Conservation (phyloP, 2,113 vertebrate species). For the Periophthalmodon schlosseri region DNA sequence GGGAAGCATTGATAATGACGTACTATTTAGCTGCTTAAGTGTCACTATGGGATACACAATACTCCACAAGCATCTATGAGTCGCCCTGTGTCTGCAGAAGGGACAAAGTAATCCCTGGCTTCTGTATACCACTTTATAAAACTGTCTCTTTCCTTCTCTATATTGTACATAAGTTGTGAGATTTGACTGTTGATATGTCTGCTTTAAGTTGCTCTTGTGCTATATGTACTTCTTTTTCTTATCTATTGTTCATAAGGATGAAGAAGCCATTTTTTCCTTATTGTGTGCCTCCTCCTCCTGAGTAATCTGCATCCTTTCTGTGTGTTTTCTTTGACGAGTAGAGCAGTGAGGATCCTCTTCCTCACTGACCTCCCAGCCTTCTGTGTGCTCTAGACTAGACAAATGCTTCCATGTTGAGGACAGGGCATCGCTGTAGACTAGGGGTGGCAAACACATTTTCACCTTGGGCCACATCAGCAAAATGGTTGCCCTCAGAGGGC, state of each 20-base stretch:
- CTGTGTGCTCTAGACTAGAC: background rate
- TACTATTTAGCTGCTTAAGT: too few relatives aligned
- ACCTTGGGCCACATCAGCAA: too few relatives aligned
- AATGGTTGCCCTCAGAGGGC: too few relatives aligned
- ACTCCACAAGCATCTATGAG: background rate
- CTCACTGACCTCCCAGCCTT: background rate
- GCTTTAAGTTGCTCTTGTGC: slow-evolving; percentile 10
- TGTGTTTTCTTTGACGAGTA: background rate
- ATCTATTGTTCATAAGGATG: slow-evolving; percentile 22
- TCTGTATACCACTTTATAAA: background rate
- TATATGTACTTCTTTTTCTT: background rate
- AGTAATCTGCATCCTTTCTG: slow-evolving; percentile 8
- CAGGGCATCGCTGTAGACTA: background rate
- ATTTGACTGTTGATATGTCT: slow-evolving; percentile 13
- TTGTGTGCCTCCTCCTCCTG: slow-evolving; percentile 11
- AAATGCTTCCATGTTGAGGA: background rate
- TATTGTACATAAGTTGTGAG: slow-evolving; percentile 9
- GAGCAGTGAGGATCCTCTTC: slow-evolving; percentile 1
- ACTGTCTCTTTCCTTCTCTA: slow-evolving; percentile 4
- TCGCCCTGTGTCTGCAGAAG: background rate
- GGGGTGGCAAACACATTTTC: too few relatives aligned
- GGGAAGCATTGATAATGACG: background rate
- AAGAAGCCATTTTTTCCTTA: slow-evolving; percentile 12
- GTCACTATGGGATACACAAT: too few relatives aligned
- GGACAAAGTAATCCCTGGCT: background rate